A percentile compares a stretch with the other conserved stretches of the same genome.
phyloP scores from a whole-genome alignment of 2,113 vertebrate species.

The Nycticebus coucang region DNA sequence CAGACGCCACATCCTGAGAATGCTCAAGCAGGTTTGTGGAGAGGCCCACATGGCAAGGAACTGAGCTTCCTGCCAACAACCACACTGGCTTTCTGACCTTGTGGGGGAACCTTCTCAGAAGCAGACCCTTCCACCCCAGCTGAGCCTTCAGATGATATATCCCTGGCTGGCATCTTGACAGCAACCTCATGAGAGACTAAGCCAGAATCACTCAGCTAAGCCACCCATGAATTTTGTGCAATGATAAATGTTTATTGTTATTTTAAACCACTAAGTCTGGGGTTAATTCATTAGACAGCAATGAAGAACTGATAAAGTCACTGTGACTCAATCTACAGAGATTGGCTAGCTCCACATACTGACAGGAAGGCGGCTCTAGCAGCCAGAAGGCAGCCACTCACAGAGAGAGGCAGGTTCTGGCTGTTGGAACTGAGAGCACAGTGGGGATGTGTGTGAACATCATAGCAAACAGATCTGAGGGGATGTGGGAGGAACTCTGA shows the following conservation, averaged over 20 bases:
- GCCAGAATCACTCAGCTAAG: neutral
- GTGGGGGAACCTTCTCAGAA: neutral
- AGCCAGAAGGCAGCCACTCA: neutral
- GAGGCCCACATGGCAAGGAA: no score
- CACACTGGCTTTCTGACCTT: neutral
- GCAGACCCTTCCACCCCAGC: accelerated
- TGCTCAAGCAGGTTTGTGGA: neutral
- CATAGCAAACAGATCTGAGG: neutral
- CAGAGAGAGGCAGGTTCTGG: no score
- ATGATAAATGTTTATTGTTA: no score
- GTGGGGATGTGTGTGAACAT: neutral
- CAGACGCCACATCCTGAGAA: neutral
- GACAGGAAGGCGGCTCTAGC: neutral
- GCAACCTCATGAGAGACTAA: neutral
- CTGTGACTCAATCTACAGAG: neutral
- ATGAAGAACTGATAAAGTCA: neutral
- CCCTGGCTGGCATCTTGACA: accelerated
- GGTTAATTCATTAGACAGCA: neutral
- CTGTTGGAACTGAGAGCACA: no score
- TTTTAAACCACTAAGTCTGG: neutral
- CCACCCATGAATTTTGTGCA: neutral
- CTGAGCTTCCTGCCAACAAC: neutral
- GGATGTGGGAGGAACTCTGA: neutral
- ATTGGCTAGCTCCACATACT: accelerated
- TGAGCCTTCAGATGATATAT: neutral